These are phyloP conservation scores for Noctua janthina DNA, from an alignment of 2,888 invertebrate genomes.

Conservation along the genomic window DNA sequence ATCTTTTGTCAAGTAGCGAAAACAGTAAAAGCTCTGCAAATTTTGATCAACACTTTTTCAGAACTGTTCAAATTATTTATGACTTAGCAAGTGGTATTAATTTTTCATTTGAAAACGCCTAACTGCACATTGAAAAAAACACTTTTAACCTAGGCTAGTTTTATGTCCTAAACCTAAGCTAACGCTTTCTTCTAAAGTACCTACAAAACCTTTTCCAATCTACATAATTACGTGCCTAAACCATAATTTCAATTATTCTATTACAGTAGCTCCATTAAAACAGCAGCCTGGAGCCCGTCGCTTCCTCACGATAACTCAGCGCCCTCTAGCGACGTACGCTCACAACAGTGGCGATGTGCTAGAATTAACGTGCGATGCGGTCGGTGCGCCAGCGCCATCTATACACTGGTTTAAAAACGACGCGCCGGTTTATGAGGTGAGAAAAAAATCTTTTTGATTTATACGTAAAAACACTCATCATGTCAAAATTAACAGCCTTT, in stretches of 20 bases:
- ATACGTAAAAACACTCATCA: not conserved
- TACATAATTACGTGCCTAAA: not conserved
- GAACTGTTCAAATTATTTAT: no score
- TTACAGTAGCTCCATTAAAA: constrained; percentile 68
- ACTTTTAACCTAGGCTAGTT: not conserved
- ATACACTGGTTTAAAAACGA: constrained; percentile 95
- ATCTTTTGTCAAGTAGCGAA: constrained; percentile 48
- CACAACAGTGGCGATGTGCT: constrained; percentile 89
- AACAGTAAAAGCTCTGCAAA: not conserved
- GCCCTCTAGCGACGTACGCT: constrained; percentile 85
- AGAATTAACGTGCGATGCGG: constrained; percentile 95
- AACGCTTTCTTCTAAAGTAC: not conserved
- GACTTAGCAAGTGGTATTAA: not conserved
- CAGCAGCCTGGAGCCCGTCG: constrained; percentile 62
- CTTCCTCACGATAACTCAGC: constrained; percentile 74
- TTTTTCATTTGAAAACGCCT: not conserved
- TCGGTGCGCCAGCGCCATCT: constrained; percentile 95
- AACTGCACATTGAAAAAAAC: not conserved
- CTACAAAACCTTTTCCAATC: not conserved
- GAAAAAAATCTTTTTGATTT: not conserved
- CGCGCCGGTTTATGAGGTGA: constrained; percentile 92
- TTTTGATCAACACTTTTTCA: not conserved
- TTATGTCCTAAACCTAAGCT: not conserved
- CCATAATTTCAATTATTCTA: not conserved
- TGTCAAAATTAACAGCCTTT: not conserved